phyloP scores from a whole-genome alignment of 2,888 invertebrate species.

The Synergus itoensis region DNA sequence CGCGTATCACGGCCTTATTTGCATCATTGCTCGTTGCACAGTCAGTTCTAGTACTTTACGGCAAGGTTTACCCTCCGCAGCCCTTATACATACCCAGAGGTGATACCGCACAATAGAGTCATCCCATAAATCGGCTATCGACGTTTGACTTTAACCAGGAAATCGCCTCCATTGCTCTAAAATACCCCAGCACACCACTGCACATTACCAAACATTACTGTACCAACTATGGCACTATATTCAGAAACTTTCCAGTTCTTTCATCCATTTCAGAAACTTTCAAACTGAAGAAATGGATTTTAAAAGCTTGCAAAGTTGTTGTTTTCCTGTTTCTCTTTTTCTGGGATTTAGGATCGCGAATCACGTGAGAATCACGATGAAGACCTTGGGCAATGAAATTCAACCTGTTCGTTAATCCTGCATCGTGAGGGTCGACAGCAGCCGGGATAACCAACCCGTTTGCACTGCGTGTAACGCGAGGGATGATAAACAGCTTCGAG shows the following conservation, averaged over 20 bases:
- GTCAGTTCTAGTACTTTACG: constrained; percentile 11
- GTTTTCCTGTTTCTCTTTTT: neutral
- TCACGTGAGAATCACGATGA: constrained; percentile 19
- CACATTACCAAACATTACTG: too few relatives aligned
- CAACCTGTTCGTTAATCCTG: constrained; percentile 39
- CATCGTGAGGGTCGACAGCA: constrained; percentile 24
- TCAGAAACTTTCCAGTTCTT: neutral
- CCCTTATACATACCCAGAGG: neutral
- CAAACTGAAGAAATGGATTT: neutral
- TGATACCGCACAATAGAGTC: neutral
- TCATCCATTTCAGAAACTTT: neutral
- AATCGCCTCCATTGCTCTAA: neutral
- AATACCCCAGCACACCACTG: neutral
- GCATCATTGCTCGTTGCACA: constrained; percentile 5
- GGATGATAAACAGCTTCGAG: constrained; percentile 36
- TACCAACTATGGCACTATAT: neutral
- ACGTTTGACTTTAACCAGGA: neutral
- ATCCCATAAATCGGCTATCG: neutral
- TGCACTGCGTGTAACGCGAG: constrained; percentile 27
- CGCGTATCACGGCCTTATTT: constrained; percentile 10
- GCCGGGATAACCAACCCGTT: constrained; percentile 28
- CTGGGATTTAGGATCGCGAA: neutral
- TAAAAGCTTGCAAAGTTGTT: neutral
- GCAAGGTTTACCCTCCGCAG: neutral
- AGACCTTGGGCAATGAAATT: constrained; percentile 26